Evolutionary conservation across 1,140 invertebrate genomes (phyloP).

Genomic region (Calosoma granatense): DNA sequence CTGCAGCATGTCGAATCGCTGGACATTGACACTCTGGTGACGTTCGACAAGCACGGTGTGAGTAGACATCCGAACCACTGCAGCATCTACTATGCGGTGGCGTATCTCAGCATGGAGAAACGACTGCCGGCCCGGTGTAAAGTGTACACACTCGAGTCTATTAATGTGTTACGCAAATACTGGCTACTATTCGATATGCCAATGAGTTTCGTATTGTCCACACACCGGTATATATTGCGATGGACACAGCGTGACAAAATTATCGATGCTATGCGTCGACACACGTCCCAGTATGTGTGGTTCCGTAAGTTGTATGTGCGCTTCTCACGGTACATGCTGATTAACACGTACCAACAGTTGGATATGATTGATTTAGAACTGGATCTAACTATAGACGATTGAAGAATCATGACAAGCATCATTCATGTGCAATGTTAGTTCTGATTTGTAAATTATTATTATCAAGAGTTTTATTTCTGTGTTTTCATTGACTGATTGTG

Average conservation of each 20-base stretch:
- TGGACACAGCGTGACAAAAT: conserved; percentile 44
- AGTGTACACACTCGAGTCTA: conserved; percentile 71
- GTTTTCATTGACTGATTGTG: too few relatives aligned
- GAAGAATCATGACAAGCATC: too few relatives aligned
- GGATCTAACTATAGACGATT: conserved; percentile 61
- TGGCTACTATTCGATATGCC: conserved; percentile 71
- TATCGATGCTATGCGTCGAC: conserved; percentile 70
- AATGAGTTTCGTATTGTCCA: conserved; percentile 61
- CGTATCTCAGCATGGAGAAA: conserved; percentile 61
- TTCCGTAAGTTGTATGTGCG: conserved; percentile 81
- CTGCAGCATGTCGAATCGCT: conserved; percentile 59
- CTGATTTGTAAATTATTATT: too few relatives aligned
- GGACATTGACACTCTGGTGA: conserved; percentile 75
- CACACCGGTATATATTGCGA: conserved; percentile 46
- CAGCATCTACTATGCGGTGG: conserved; percentile 68
- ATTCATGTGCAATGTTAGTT: too few relatives aligned
- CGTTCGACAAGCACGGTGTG: conserved; percentile 85
- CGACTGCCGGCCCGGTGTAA: conserved; percentile 57
- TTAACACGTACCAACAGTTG: conserved; percentile 72
- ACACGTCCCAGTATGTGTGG: conserved; percentile 86
- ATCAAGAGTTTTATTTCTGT: too few relatives aligned
- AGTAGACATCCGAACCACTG: conserved; percentile 85
- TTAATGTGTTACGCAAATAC: conserved; percentile 82
- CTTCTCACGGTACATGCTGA: conserved; percentile 83
- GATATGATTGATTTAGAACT: conserved; percentile 60